Evolutionary conservation across 2,888 invertebrate species (phyloP).

Genomic region (Leucoma salicis): DNA sequence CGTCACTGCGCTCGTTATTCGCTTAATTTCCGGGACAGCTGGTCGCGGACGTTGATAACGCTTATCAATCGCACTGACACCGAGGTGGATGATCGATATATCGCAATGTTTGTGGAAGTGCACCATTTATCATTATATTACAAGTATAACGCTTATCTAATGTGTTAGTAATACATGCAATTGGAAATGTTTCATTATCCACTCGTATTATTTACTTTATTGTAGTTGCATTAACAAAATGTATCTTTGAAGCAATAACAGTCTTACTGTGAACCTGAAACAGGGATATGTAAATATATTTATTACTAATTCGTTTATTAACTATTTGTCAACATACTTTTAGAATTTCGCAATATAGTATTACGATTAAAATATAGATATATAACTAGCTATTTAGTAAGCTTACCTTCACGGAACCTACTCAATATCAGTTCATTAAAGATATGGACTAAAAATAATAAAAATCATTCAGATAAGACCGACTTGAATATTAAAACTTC

Average conservation of each 20-base stretch:
- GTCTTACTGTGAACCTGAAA: too few species aligned
- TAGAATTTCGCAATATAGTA: too few species aligned
- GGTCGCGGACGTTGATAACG: slow-evolving; percentile 58
- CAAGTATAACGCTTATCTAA: slow-evolving; percentile 23
- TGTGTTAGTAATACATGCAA: slow-evolving; percentile 14
- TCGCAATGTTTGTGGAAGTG: slow-evolving; percentile 54
- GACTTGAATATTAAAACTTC: background rate
- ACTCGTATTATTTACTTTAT: too few species aligned
- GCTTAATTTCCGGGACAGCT: slow-evolving; percentile 65
- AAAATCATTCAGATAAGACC: background rate
- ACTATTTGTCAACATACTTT: too few species aligned
- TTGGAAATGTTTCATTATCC: slow-evolving; percentile 1
- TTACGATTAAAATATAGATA: too few species aligned
- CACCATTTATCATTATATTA: slow-evolving; percentile 32
- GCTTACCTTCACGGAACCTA: too few species aligned
- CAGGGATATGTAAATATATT: too few species aligned
- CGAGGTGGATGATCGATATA: slow-evolving; percentile 72
- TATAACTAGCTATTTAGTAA: too few species aligned
- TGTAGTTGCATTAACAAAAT: too few species aligned
- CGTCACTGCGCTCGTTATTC: slow-evolving; percentile 41
- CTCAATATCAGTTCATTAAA: background rate
- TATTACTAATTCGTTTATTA: too few species aligned
- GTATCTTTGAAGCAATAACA: too few species aligned
- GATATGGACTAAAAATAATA: background rate
- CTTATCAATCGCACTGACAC: slow-evolving; percentile 51